Percentiles rank a stretch among this genome's conserved stretches.
phyloP scores from a whole-genome alignment of 30 jellyfish, hydroid and myxozoan genomes.

The Catostylus mosaicus region DNA sequence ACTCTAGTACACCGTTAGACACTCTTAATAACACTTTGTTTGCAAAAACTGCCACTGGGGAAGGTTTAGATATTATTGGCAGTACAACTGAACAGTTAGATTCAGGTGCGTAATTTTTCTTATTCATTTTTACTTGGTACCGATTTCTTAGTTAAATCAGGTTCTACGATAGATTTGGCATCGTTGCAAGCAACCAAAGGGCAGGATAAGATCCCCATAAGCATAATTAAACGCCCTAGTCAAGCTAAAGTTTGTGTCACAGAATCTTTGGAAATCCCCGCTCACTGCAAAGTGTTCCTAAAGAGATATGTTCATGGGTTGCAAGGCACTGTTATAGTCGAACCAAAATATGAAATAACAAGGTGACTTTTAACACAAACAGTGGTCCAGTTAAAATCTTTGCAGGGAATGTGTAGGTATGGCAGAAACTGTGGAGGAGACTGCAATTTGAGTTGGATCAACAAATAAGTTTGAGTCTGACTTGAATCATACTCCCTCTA shows the following conservation, averaged over 20 bases:
- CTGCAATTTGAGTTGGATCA: neutral
- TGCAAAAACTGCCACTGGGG: constrained; percentile 47
- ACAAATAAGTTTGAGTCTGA: neutral
- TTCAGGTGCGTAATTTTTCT: constrained; percentile 10
- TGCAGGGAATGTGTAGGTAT: constrained; percentile 27
- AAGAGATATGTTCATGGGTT: constrained; percentile 11
- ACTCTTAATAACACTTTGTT: neutral
- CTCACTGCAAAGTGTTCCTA: constrained; percentile 13
- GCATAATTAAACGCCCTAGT: constrained; percentile 19
- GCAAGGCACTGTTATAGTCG: constrained; percentile 27
- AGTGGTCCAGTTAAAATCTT: constrained; percentile 32
- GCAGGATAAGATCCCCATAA: constrained; percentile 13
- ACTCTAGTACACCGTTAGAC: constrained; percentile 25
- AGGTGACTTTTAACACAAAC: constrained; percentile 10
- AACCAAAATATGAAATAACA: constrained; percentile 47
- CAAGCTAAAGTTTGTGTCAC: constrained; percentile 27
- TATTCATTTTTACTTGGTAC: constrained; percentile 36
- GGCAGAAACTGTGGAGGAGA: constrained; percentile 25
- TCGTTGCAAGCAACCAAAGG: constrained; percentile 17
- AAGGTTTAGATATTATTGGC: constrained; percentile 39
- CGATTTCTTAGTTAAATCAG: constrained; percentile 13
- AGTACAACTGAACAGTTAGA: constrained; percentile 38
- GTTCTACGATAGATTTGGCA: constrained; percentile 12
- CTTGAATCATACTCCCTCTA: neutral
- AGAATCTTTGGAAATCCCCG: constrained; percentile 38